Conservation (phyloP, 2,888 invertebrate species). For the Orchestes rusci region DNA sequence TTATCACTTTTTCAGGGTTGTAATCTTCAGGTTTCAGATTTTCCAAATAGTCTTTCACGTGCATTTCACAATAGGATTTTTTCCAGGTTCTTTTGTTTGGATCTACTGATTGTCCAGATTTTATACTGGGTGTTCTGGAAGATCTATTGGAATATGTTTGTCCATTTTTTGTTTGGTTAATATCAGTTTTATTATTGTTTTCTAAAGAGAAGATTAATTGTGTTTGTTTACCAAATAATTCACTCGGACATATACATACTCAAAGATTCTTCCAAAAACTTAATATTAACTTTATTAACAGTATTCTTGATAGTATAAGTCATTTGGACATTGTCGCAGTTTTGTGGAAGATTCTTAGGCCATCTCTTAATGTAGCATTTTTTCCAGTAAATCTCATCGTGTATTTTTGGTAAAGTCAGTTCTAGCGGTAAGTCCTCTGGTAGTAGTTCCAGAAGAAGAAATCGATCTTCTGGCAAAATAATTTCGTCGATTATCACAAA, state of each 20-base stretch:
- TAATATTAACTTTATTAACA: too few species aligned
- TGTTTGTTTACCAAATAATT: too few species aligned
- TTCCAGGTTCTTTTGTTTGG: constrained; percentile 37
- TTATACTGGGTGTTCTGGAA: too few species aligned
- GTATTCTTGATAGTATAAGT: too few species aligned
- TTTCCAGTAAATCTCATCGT: constrained; percentile 38
- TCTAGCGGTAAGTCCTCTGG: constrained; percentile 34
- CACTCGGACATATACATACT: too few species aligned
- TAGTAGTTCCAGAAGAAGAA: constrained; percentile 34
- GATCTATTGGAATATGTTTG: too few species aligned
- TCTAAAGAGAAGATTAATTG: too few species aligned
- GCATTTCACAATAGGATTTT: constrained; percentile 36
- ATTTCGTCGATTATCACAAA: constrained; percentile 30
- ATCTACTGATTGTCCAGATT: too few species aligned
- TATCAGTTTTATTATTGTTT: too few species aligned
- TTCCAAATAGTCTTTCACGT: constrained; percentile 37
- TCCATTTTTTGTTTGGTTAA: too few species aligned
- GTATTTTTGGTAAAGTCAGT: constrained; percentile 34
- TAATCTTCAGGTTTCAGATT: constrained; percentile 38
- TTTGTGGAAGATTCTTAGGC: constrained; percentile 31
- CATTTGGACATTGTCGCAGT: too few species aligned
- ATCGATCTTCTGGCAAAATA: constrained; percentile 31
- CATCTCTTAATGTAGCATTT: constrained; percentile 35
- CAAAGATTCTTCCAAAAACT: too few species aligned
- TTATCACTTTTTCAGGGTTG: constrained; percentile 34